Base-by-base conservation (phyloP, 1,140 invertebrate genomes). In the Drosophila pruinosa region DNA sequence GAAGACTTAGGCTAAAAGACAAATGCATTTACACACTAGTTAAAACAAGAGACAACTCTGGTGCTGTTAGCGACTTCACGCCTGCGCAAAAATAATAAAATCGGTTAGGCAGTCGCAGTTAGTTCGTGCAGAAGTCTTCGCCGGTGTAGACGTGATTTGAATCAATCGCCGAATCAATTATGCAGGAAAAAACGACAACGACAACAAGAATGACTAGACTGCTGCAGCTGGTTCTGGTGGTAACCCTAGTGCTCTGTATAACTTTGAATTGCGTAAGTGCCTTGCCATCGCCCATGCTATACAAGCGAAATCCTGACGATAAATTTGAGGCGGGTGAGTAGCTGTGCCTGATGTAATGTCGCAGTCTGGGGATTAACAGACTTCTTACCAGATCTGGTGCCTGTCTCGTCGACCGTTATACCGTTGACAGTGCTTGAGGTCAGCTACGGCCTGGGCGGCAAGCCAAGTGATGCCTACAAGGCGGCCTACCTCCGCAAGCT, bases 351-450 rank as follows among this genome's bases (percentile, higher is more conserved):
- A 78, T 34, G n/a, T 6, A 12, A 3, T 34, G 26, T n/a, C n/a
- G n/a, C n/a, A n/a, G n/a, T n/a, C n/a, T n/a, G n/a, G n/a, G n/a
- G n/a, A n/a, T n/a, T n/a, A n/a, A n/a, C n/a, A n/a, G n/a, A n/a
- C 88, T 14, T 38, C 28, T 6, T 4, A 14, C 14, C 72, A 94
- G 94, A 94, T 74, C 92, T 94, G 70, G 92, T 94, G 41, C 92
- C 94, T 2, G 93, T 94, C 2, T 94, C 94, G 0, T 94, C 94
- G 0, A 94, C 94, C 0, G 94, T 94, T 1, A 94, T 94, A 56
- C 94, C 94, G 10, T 67, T 94, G 8, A 93, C 93, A 0, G 92
- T 93, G 15, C 94, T 94, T 69, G 93, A 94, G 83, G 92, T 94
- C 0, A 91, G 91, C 68, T 92, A 90, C 38, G 89, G 89, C 0